A percentile compares a stretch with the other conserved stretches of the same genome.
Conservation (phyloP, 2,113 vertebrate species). For the Leucoraja erinaceus region DNA sequence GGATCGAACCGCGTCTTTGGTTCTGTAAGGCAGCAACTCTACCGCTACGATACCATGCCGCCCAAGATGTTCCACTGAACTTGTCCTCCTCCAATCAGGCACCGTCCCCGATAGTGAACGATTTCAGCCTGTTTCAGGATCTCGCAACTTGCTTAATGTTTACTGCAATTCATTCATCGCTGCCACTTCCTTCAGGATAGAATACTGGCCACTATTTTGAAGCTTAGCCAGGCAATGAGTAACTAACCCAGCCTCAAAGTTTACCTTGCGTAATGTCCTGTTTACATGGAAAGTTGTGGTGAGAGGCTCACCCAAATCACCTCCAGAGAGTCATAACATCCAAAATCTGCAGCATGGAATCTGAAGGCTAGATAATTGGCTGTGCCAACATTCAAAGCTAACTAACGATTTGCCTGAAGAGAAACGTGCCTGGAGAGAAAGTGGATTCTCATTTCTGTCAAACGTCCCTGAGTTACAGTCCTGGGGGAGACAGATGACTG, state of each 20-base stretch:
- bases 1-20: too few relatives aligned
- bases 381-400: not conserved
- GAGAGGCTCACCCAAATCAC: not conserved
- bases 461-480: not conserved
- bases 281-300: not conserved
- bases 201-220: not conserved
- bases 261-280: not conserved
- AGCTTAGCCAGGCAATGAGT: not conserved
- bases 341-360: not conserved
- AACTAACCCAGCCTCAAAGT: not conserved
- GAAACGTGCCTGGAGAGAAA: not conserved
- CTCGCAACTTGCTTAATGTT: not conserved
- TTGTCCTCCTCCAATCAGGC: not conserved
- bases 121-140: not conserved
- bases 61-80: not conserved
- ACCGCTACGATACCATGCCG: too few relatives aligned
- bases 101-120: too few relatives aligned
- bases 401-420: not conserved
- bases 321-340: not conserved
- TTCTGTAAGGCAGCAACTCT: too few relatives aligned
- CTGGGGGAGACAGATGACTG: not conserved
- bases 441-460: not conserved
- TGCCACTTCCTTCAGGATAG: not conserved
- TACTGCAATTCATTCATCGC: not conserved
- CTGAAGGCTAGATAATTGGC: not conserved